phyloP scores from a whole-genome alignment of 1,140 invertebrate genomes.

The Euura lappo region DNA sequence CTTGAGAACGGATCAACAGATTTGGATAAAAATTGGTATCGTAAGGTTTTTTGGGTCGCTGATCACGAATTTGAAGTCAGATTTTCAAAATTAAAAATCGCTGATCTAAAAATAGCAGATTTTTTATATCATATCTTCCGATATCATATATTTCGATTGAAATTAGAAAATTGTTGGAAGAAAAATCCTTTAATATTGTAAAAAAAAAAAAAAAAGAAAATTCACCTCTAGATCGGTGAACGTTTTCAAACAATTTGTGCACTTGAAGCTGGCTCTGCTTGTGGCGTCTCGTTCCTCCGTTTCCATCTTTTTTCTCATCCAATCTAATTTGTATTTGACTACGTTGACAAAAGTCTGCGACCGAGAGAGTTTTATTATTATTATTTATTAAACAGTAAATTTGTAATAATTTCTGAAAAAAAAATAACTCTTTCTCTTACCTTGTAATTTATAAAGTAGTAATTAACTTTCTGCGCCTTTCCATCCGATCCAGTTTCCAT shows the following conservation, averaged over 20 bases:
- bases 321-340: constrained; percentile 95
- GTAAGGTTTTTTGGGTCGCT: too few relatives aligned
- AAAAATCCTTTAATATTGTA: background rate
- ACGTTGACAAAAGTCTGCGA: constrained; percentile 91
- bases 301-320: constrained; percentile 94
- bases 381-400: constrained; percentile 13
- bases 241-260: constrained; percentile 88
- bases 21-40: too few relatives aligned
- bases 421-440: constrained; percentile 43
- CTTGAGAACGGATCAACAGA: too few relatives aligned
- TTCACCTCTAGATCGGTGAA: constrained; percentile 84
- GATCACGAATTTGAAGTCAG: too few relatives aligned
- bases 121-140: too few relatives aligned
- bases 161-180: too few relatives aligned
- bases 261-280: constrained; percentile 94
- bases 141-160: too few relatives aligned
- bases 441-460: constrained; percentile 98
- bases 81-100: too few relatives aligned
- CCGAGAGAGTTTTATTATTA: constrained; percentile 8
- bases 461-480: constrained; percentile 96
- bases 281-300: constrained; percentile 94
- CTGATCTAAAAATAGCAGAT: too few relatives aligned
- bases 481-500: constrained; percentile 95
- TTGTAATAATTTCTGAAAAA: constrained; percentile 10
- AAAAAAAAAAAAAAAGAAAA: constrained; percentile 15